Base-by-base conservation (phyloP, 1,140 invertebrate species). In the Drosophila albomicans region DNA sequence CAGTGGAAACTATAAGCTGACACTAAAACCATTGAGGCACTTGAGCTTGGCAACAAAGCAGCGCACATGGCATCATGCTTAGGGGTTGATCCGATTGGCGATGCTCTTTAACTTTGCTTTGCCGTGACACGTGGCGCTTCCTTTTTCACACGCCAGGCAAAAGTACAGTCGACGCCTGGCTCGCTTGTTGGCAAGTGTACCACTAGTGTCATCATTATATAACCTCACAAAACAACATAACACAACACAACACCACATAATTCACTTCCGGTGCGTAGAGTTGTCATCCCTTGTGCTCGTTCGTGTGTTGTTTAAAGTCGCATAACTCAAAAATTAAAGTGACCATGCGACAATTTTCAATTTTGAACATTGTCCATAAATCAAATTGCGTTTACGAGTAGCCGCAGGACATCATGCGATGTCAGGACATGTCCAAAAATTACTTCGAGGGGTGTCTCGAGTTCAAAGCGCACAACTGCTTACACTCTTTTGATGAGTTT, bases 271-370 rank as follows among this genome's bases (percentile, higher is more conserved):
- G 64, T 43, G 20, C 32, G 20, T 45, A 1, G 35, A 35, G 11
- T 20, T 54, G 62, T 52, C 51, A 56, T 62, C 58, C 58, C 58
- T 43, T 15, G 10, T 45, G 8, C 7, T 38, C 2, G 35, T 38
- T 7, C 8, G 20, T 20, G 54, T 66, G 59, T 73, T 49, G 78
- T 89, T 89, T 89, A 85, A 89, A 89, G 78, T 89, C 81, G 78
- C 81, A 89, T 89, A 89, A 89, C 81, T 89, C 85, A 85, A 78
- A 81, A 89, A 89, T 89, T 89, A 81, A 89, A 89, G 85, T 89
- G 85, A 89, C 85, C 85, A 89, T 89, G 85, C 62, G 86, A 89
- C 81, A 84, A 88, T 88, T 88, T 88, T 80, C 75, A 89, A 81
- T 89, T 89, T 38, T 89, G 59, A 49, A 71, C 85, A 84, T 84